These are phyloP conservation scores for Entomyzon cyanotis DNA, from an alignment of 2,113 vertebrate species.

Conservation along the genomic window DNA sequence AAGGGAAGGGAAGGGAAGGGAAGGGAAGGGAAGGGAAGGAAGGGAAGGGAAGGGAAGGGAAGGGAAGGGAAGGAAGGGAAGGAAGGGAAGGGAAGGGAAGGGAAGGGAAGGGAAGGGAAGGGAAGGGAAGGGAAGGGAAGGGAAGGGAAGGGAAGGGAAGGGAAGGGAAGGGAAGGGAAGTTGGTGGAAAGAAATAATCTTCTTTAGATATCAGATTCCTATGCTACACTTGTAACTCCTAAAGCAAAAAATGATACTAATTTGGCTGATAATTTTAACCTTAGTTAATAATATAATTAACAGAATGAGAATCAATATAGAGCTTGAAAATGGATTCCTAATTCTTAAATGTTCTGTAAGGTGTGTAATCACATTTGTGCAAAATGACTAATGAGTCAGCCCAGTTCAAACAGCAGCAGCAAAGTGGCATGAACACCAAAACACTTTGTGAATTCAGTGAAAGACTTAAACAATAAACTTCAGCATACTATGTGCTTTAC, in stretches of 20 bases:
- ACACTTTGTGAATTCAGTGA: neutral
- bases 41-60: too few relatives aligned
- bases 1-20: too few relatives aligned
- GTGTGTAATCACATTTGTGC: neutral
- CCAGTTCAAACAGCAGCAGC: neutral
- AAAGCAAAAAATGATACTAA: neutral
- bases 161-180: too few relatives aligned
- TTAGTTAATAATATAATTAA: neutral
- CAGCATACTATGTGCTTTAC: rapidly evolving
- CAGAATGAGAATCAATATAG: neutral
- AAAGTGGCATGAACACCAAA: neutral
- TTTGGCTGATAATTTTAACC: neutral
- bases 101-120: too few relatives aligned
- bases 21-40: too few relatives aligned
- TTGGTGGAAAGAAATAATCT: neutral
- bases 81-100: too few relatives aligned
- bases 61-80: too few relatives aligned
- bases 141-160: too few relatives aligned
- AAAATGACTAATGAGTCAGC: neutral
- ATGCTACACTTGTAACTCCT: neutral
- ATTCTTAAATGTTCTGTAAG: neutral
- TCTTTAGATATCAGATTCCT: neutral
- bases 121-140: too few relatives aligned
- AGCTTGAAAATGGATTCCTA: neutral
- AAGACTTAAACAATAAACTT: neutral